Evolutionary conservation across 2,888 invertebrate species (phyloP), one percentile per base, ranked within the genome.

Genomic region (Netelia virgata): DNA sequence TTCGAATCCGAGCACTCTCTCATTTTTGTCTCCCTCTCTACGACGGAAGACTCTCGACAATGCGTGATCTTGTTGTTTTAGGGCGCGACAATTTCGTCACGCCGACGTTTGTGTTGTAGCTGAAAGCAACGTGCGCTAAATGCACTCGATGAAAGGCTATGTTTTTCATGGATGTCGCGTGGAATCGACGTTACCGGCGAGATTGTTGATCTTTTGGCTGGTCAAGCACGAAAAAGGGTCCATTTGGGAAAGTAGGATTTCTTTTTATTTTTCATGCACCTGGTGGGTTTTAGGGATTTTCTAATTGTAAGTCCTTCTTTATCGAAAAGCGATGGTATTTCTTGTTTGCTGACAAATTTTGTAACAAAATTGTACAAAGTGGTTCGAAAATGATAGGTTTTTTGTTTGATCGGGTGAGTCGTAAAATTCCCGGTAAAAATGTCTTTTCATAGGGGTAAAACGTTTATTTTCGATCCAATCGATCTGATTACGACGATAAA

Each of bases 11-110:
- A 63, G 36, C 28, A 16, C 41, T 66, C 47, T 50, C 16, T 41
- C 43, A 28, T 14, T 18, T 36, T 28, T 53, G 18, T 11, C 18
- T 55, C 50, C 3, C 16, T 28, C 41, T 20, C 14, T 47, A 3
- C 3, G 28, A 55, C 18, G n/a, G 6, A 9, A 36, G 63, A 28
- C 9, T 57, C 59, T 41, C 20, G 20, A 81, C 77, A 78, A 74
- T 74, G 64, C 16, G 18, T 68, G 53, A 74, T 78, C 50, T 73
- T 84, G 84, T 84, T 84, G 84, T 84, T 84, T 84, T 82, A 82
- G 78, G 84, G 41, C 81, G 78, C 70, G 84, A 84, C 78, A 78
- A 70, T 73, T 82, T 78, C 64, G 74, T 64, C 78, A 64, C 64
- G 50, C 61, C 41, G 18, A 16, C 57, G 18, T 64, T 74, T 14